These are phyloP conservation scores for Hanleya hanleyi DNA, from an alignment of 2,888 invertebrate genomes.

Conservation along the genomic window DNA sequence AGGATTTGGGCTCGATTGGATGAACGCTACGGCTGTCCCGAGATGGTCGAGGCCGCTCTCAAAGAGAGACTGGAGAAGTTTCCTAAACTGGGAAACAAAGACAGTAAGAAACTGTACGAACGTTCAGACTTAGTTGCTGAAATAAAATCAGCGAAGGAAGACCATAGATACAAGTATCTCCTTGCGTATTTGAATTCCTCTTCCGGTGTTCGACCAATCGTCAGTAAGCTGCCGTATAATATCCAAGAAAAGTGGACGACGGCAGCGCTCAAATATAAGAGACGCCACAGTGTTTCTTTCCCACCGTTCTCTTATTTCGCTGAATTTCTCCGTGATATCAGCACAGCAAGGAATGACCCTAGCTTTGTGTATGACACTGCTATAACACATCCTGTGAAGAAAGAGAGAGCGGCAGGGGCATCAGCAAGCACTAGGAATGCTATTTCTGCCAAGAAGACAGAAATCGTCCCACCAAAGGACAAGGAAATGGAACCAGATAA, in stretches of 20 bases:
- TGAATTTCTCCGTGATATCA: slow-evolving; percentile 30
- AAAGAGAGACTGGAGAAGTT: slow-evolving; percentile 20
- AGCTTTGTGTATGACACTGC: slow-evolving; percentile 21
- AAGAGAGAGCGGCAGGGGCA: too few relatives aligned
- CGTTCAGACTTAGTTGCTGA: slow-evolving; percentile 28
- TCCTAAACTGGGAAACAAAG: slow-evolving; percentile 21
- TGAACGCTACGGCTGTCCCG: slow-evolving; percentile 26
- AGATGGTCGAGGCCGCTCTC: slow-evolving; percentile 20
- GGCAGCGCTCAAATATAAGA: too few relatives aligned
- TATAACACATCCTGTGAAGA: neutral
- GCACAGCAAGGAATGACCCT: slow-evolving; percentile 34
- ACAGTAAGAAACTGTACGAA: slow-evolving; percentile 27
- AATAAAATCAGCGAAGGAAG: slow-evolving; percentile 31
- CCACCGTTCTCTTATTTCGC: slow-evolving; percentile 37
- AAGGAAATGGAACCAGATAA: too few relatives aligned
- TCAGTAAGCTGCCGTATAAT: slow-evolving; percentile 25
- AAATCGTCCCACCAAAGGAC: neutral
- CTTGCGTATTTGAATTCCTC: slow-evolving; percentile 28
- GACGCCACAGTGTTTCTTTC: slow-evolving; percentile 1
- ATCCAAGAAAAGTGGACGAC: slow-evolving; percentile 36
- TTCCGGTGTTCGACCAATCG: slow-evolving; percentile 23
- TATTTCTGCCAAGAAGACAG: neutral
- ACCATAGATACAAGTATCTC: slow-evolving; percentile 20
- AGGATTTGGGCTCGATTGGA: slow-evolving; percentile 29
- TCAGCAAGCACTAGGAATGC: neutral